These are phyloP conservation scores for Drosophila subquinaria DNA, from an alignment of 2,888 invertebrate species.

Conservation along the genomic window DNA sequence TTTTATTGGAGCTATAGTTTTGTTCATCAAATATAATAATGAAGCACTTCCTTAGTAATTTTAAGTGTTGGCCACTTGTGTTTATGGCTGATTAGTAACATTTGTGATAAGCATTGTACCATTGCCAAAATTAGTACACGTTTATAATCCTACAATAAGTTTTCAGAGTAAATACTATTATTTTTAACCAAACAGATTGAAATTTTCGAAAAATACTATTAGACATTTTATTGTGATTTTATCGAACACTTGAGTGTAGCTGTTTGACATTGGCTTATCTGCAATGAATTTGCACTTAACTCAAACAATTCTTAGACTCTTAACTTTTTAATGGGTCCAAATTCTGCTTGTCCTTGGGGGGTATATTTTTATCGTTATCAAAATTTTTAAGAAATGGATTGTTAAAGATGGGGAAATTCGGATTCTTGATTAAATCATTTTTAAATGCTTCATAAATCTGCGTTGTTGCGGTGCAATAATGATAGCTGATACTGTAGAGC, in stretches of 20 bases:
- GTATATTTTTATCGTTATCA: conserved; percentile 11
- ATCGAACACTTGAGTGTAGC: neutral
- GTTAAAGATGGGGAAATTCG: neutral
- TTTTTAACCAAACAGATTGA: neutral
- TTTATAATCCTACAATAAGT: neutral
- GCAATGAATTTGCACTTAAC: conserved; percentile 3
- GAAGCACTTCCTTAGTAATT: neutral
- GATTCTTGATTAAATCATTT: conserved; percentile 14
- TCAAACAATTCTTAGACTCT: neutral
- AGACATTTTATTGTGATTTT: neutral
- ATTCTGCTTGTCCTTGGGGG: conserved; percentile 8
- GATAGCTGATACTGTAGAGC: conserved; percentile 3
- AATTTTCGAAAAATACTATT: neutral
- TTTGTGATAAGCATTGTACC: conserved; percentile 1
- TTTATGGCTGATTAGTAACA: conserved; percentile 3
- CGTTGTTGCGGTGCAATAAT: neutral
- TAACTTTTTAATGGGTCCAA: conserved; percentile 3
- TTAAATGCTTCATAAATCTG: neutral
- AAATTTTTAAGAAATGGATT: conserved; percentile 4
- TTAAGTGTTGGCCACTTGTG: conserved; percentile 1
- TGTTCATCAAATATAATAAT: neutral
- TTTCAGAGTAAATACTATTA: neutral
- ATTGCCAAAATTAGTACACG: neutral
- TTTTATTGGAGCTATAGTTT: neutral
- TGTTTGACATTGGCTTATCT: conserved; percentile 19